These are phyloP conservation scores for Axea sp. DNA, from an alignment of 2,888 invertebrate genomes.

Conservation along the genomic window DNA sequence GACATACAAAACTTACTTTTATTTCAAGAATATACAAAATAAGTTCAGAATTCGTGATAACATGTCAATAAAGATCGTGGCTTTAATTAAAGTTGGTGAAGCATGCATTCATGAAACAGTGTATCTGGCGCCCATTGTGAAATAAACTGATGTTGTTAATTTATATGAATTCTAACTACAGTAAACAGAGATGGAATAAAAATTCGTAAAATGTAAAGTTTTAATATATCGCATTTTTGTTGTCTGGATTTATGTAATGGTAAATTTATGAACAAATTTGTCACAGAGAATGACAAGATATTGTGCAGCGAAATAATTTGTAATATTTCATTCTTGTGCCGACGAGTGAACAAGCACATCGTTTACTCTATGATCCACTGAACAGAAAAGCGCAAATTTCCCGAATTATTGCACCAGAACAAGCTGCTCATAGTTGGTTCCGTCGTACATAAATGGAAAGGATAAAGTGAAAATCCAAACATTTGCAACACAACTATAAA, in stretches of 20 bases:
- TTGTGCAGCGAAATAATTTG: constrained; percentile 39
- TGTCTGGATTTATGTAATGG: constrained; percentile 27
- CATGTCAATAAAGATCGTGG: constrained; percentile 11
- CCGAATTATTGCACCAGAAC: constrained; percentile 45
- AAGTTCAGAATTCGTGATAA: too few species aligned
- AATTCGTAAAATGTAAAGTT: constrained; percentile 22
- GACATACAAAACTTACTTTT: too few species aligned
- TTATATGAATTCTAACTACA: constrained; percentile 11
- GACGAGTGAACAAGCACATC: constrained; percentile 46
- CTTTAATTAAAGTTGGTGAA: constrained; percentile 14
- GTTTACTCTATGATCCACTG: constrained; percentile 51
- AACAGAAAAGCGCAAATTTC: constrained; percentile 54
- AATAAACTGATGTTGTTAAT: constrained; percentile 27
- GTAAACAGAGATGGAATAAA: not conserved
- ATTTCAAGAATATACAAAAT: too few species aligned
- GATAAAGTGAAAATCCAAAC: constrained; percentile 34
- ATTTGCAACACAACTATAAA: constrained; percentile 24
- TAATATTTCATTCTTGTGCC: constrained; percentile 52
- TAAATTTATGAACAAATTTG: constrained; percentile 47
- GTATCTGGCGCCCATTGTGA: not conserved
- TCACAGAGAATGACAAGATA: constrained; percentile 41
- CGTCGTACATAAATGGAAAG: constrained; percentile 20
- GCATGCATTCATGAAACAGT: constrained; percentile 11
- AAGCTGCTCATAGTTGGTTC: constrained; percentile 34
- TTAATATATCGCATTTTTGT: constrained; percentile 38